Percentiles rank a stretch among this genome's conserved stretches.
These are phyloP conservation scores for Dasypogon diadema DNA, from an alignment of 2,888 invertebrate species.

Conservation along the genomic window DNA sequence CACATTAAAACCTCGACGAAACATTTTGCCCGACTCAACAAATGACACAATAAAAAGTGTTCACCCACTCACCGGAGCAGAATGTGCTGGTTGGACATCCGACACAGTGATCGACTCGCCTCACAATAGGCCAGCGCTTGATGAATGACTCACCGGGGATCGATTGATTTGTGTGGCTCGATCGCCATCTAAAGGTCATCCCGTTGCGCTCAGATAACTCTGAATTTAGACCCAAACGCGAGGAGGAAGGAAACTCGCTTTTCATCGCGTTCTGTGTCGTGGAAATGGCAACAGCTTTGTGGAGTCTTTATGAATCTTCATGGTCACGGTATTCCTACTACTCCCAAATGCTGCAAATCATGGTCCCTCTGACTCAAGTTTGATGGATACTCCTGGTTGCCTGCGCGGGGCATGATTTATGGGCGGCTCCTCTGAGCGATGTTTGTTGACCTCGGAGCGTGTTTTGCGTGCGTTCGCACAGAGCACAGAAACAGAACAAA, in stretches of 20 bases:
- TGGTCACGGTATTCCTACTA: not conserved
- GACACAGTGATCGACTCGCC: conserved; percentile 30
- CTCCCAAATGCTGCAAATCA: not conserved
- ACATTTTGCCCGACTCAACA: not conserved
- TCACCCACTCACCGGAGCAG: conserved; percentile 18
- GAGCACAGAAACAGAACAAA: too few relatives aligned
- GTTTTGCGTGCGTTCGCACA: conserved; percentile 3
- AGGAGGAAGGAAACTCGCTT: not conserved
- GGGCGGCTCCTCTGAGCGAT: not conserved
- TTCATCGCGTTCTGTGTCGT: too few relatives aligned
- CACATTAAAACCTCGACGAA: not conserved
- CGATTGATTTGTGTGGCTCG: conserved; percentile 4
- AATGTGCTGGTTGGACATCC: not conserved
- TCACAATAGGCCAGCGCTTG: not conserved
- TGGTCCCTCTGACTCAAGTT: not conserved
- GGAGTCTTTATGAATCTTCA: not conserved
- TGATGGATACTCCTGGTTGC: not conserved
- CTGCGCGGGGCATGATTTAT: not conserved
- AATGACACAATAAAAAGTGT: conserved; percentile 8
- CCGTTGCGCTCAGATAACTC: not conserved
- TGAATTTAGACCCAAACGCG: not conserved
- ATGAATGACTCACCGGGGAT: conserved; percentile 31
- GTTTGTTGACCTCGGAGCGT: conserved; percentile 31
- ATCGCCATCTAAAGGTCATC: conserved; percentile 24
- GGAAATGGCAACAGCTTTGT: too few relatives aligned